Conservation (phyloP, 2,113 vertebrate species). For the Gorilla gorilla region DNA sequence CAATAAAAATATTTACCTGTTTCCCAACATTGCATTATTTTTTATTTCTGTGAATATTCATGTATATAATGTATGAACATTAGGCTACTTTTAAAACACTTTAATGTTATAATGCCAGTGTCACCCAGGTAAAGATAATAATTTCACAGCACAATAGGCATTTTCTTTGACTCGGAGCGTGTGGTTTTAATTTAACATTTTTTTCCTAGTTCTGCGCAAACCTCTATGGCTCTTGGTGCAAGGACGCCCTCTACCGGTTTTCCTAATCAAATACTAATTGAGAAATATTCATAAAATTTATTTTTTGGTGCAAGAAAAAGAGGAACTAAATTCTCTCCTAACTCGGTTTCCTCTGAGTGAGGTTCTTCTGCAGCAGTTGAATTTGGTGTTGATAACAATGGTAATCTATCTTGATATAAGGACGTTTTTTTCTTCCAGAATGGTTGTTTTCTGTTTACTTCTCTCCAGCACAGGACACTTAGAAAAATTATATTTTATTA, state of each 20-base stretch:
- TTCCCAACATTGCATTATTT: background rate
- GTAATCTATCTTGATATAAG: background rate
- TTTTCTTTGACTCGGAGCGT: slow-evolving; percentile 27
- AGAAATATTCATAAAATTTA: background rate
- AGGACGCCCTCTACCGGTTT: slow-evolving; percentile 80
- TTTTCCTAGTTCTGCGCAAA: background rate
- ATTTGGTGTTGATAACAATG: background rate
- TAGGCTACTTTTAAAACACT: background rate
- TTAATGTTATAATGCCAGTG: background rate
- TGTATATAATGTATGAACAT: background rate
- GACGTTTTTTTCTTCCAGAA: background rate
- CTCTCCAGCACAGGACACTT: background rate
- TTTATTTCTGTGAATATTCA: slow-evolving; percentile 45
- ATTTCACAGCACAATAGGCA: slow-evolving; percentile 31
- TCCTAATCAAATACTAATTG: slow-evolving; percentile 12
- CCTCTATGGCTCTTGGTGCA: slow-evolving; percentile 27
- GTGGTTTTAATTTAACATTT: slow-evolving; percentile 27
- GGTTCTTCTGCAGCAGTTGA: background rate
- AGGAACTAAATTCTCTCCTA: background rate
- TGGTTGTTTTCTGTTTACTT: background rate
- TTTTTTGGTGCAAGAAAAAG: background rate
- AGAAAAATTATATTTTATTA: slow-evolving; percentile 14
- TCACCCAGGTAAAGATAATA: background rate
- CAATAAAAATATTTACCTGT: background rate
- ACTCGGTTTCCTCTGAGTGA: background rate